Base-by-base conservation (phyloP, 2,888 invertebrate genomes). In the Chromoteleia sp. region DNA sequence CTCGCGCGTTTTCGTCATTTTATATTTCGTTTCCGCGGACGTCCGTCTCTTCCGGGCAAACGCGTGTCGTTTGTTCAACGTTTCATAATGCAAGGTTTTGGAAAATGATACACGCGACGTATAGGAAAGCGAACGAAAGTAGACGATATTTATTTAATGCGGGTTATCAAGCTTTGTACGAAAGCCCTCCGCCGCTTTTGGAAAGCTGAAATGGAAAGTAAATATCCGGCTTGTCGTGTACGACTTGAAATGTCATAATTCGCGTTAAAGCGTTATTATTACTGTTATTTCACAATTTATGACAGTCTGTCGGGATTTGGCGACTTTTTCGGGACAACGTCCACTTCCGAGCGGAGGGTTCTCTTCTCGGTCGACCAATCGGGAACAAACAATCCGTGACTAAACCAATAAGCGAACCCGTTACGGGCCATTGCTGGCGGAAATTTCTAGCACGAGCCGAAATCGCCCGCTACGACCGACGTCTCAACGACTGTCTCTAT, bases 361-460 rank as follows among this genome's bases (percentile, higher is more conserved):
- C 15, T 43, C 45, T 68, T 43, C 45, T 68, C 59, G 58, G 73
- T 84, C 84, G 85, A 86, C 84, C 86, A 84, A 88, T 87, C 84
- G 83, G 83, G 77, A 70, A 63, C 86, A 82, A 86, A 87, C 87
- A 87, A 85, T 84, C 87, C 88, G 87, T 88, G 87, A 88, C 88
- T 86, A 86, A 87, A 87, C 87, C 88, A 88, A 88, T 88, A 88
- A 87, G 85, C 85, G 85, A 82, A 81, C 76, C 30, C 61, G 61
- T 73, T 61, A 59, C 73, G 61, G 50, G 52, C 54, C 73, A 63
- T 63, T 63, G 73, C 63, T 21, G 63, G 30, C 54, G 73, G 63
- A 74, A 74, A 74, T 73, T 63, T 74, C 41, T 19, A 36, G 71
- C 50, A 17, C 36, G 36, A 21, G 48, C 59, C 71, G 36, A 71